Percentiles rank a stretch among this genome's conserved stretches.
Conservation (phyloP, 2,797 vertebrate species). For the Lycodopsis pacificus region DNA sequence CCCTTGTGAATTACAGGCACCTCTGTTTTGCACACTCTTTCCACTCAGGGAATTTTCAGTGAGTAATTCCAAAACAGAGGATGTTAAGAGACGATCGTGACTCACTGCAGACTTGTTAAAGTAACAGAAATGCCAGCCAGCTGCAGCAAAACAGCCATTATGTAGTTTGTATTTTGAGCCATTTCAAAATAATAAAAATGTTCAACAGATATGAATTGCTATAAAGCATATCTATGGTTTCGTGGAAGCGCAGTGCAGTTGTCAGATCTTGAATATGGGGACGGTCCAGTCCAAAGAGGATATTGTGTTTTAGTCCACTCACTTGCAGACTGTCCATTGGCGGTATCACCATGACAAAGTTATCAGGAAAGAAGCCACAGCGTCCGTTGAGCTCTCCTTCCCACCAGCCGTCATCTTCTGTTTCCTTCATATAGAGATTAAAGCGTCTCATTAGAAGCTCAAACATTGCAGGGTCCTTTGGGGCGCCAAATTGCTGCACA, state of each 20-base stretch:
- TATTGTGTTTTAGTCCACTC: constrained; percentile 65
- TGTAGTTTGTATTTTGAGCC: not conserved
- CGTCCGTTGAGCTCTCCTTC: constrained; percentile 88
- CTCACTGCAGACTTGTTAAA: constrained; percentile 58
- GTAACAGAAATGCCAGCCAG: constrained; percentile 6
- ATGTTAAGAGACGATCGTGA: constrained; percentile 56
- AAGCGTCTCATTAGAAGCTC: constrained; percentile 52
- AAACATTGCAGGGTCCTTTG: constrained; percentile 35
- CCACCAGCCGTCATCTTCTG: constrained; percentile 93
- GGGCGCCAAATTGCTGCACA: constrained; percentile 44
- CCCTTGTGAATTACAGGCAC: constrained; percentile 31
- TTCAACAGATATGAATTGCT: constrained; percentile 25
- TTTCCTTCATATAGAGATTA: constrained; percentile 81
- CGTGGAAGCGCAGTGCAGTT: constrained; percentile 15
- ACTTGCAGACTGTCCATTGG: constrained; percentile 71
- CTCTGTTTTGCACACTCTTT: constrained; percentile 47
- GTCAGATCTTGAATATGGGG: not conserved
- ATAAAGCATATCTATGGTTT: constrained; percentile 33
- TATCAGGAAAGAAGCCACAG: constrained; percentile 90
- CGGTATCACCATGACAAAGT: constrained; percentile 90
- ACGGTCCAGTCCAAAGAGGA: not conserved
- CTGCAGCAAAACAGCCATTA: constrained; percentile 9
- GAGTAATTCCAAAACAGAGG: constrained; percentile 66
- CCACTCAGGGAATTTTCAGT: constrained; percentile 69
- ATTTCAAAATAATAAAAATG: constrained; percentile 15